Base-by-base conservation (phyloP, 2,797 vertebrate species). In the Cheirogaleus major region DNA sequence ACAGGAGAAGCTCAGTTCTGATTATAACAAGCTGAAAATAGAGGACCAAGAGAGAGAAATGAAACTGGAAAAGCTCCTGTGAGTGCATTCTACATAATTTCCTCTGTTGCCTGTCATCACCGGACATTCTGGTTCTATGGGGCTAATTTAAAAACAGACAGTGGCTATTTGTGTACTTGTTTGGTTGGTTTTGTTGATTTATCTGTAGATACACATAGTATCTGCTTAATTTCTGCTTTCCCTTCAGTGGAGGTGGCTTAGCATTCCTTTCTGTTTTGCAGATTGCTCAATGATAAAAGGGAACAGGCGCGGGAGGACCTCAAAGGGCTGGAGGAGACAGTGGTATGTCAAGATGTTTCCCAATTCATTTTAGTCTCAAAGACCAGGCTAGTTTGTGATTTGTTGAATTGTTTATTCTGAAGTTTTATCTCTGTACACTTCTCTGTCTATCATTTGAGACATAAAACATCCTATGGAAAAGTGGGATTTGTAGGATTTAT, bases 311-410 rank as follows among this genome's bases (percentile, higher is more conserved):
- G 99, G 96, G 99, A 99, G 97, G 99, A 99, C 96, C 99, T 99
- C 76, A 99, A 99, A 97, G 99, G 99, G 41, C 98, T 99, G 90
- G 99, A 99, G 97, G 99, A 99, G 96, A 99, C 99, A 4, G 99
- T 99, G 99, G 99, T 99, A 98, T 96, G 99, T 91, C 55, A 41
- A 45, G 10, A 18, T 59, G 18, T 32, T 96, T 89, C 11, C 87
- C 5, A 25, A 43, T 15, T 81, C 41, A n/a, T 61, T 57, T 65
- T n/a, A 18, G 1, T 45, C 65, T 81, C 45, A 43, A 45, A 89
- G 30, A 50, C 50, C 17, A 9, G 41, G 79, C 48, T 89, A 9
- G 9, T 86, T 67, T 67, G 73, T 95, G 55, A 69, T 41, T 45
- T 86, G 65, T 80, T 32, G 63, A 88, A 61, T 76, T 92, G 48